These are phyloP conservation scores for Tympanoctomys barrerae DNA, from an alignment of 2,797 vertebrate species.

Conservation along the genomic window DNA sequence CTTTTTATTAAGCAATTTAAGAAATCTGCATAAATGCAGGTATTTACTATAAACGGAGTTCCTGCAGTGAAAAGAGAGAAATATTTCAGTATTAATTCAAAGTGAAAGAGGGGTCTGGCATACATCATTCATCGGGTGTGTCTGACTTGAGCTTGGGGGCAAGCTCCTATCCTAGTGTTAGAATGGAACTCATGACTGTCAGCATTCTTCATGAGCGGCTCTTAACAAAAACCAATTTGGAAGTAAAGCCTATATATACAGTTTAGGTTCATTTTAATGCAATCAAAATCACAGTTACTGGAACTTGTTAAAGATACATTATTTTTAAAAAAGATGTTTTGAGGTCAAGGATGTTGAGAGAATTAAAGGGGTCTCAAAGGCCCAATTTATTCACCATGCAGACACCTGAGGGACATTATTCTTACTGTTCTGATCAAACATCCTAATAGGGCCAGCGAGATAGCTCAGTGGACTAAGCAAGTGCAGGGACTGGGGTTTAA, in stretches of 20 bases:
- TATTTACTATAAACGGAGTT: background rate
- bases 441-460: background rate
- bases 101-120: background rate
- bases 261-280: constrained; percentile 49
- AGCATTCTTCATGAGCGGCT: background rate
- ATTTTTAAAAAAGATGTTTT: background rate
- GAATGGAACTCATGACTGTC: background rate
- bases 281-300: background rate
- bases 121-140: background rate
- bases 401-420: constrained; percentile 17
- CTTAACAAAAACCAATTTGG: background rate
- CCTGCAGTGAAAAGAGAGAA: background rate
- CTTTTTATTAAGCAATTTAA: background rate
- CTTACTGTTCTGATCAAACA: constrained; percentile 66
- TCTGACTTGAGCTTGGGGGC: background rate
- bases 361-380: constrained; percentile 15
- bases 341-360: constrained; percentile 44
- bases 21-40: background rate
- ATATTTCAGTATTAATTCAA: background rate
- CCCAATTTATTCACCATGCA: background rate
- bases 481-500: no score
- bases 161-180: background rate
- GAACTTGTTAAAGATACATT: constrained; percentile 33
- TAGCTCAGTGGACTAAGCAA: no score
- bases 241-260: background rate